Conservation (phyloP, 2,797 vertebrate genomes). For the Poeciliopsis infans region DNA sequence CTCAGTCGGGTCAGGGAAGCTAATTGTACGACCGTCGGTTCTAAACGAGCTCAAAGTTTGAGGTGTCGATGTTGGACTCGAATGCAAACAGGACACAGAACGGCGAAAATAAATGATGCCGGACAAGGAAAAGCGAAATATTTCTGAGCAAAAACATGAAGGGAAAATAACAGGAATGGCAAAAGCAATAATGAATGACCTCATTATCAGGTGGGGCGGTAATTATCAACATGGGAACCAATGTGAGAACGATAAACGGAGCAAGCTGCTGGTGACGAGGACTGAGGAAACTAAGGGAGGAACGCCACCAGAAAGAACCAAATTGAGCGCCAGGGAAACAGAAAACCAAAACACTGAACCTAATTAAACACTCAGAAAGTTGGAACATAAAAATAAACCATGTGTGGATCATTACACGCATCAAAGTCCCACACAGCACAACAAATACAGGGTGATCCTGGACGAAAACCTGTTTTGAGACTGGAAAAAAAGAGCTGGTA, state of each 20-base stretch:
- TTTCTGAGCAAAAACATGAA: not conserved
- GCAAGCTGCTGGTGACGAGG: not conserved
- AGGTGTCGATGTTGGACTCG: not conserved
- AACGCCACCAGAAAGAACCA: not conserved
- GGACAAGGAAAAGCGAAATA: not conserved
- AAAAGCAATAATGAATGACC: not conserved
- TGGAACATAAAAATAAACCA: not conserved
- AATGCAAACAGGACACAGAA: not conserved
- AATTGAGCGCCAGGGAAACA: not conserved
- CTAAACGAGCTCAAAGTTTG: not conserved
- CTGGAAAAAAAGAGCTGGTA: not conserved
- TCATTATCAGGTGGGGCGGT: not conserved
- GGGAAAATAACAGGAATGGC: not conserved
- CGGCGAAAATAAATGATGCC: not conserved
- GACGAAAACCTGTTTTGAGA: not conserved
- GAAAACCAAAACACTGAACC: slow-evolving; percentile 2
- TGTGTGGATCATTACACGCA: not conserved
- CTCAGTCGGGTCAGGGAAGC: not conserved
- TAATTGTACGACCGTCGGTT: not conserved
- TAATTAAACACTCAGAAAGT: not conserved
- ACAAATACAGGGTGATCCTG: not conserved
- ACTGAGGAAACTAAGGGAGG: not conserved
- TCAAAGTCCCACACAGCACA: not conserved
- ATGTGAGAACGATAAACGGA: not conserved
- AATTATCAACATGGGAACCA: not conserved